Evolutionary conservation across 2,113 vertebrate species (phyloP).

Genomic region (Hippopotamus amphibius): DNA sequence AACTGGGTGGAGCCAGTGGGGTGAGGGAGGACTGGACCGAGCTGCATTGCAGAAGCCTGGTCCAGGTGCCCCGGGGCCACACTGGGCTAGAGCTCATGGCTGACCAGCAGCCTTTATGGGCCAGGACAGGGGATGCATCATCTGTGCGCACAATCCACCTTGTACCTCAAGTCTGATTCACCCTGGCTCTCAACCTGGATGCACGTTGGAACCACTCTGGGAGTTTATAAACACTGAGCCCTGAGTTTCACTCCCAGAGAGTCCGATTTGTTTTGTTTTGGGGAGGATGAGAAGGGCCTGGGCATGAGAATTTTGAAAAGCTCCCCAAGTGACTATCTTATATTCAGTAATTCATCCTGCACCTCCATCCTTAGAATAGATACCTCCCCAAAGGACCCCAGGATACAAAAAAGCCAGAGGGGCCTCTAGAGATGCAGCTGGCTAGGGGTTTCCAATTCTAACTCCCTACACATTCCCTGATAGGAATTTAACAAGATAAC

Average conservation of each 20-base stretch:
- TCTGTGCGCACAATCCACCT: background rate
- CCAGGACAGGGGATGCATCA: background rate
- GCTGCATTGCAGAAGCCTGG: background rate
- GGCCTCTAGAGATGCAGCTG: background rate
- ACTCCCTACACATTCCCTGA: background rate
- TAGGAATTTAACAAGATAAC: conserved; percentile 59
- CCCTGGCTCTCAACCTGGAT: background rate
- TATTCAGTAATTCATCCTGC: background rate
- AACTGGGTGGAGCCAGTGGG: background rate
- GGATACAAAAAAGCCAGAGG: background rate
- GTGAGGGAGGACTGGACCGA: background rate
- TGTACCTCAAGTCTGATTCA: background rate
- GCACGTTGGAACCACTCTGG: background rate
- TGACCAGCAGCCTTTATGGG: too few species aligned
- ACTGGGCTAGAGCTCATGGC: too few species aligned
- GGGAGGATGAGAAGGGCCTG: accelerated
- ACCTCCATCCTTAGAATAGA: background rate
- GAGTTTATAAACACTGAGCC: background rate
- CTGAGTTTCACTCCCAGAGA: background rate
- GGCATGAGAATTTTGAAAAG: background rate
- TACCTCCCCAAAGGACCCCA: background rate
- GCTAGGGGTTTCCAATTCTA: background rate
- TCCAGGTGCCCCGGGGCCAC: accelerated
- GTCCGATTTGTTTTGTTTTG: background rate
- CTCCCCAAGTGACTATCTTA: background rate